Evolutionary conservation across 30 jellyfish, hydroid and myxozoan genomes (phyloP).

Genomic region (Sanderia malayensis): DNA sequence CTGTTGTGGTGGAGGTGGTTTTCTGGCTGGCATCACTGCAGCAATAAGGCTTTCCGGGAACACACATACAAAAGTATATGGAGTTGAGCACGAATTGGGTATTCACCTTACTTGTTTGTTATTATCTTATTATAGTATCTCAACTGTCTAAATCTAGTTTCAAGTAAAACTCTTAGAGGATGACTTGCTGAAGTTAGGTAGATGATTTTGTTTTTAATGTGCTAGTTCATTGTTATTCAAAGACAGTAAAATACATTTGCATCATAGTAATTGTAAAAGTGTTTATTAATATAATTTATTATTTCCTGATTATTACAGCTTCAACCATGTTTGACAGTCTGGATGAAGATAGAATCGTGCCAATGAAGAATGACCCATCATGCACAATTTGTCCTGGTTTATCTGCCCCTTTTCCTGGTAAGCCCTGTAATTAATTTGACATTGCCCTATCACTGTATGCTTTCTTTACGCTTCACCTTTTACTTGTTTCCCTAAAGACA

Average conservation of each 20-base stretch:
- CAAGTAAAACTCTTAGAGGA: no score
- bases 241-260: not conserved
- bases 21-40: constrained; percentile 86
- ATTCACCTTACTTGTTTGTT: constrained; percentile 7
- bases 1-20: constrained; percentile 99
- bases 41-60: constrained; percentile 78
- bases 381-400: constrained; percentile 89
- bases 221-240: no score
- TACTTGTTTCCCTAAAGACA: no score
- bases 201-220: no score
- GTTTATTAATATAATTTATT: no score
- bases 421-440: no score
- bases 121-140: not conserved
- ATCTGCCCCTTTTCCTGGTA: constrained; percentile 95
- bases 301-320: constrained; percentile 43
- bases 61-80: constrained; percentile 74
- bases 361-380: constrained; percentile 36
- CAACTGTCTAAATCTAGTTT: not conserved
- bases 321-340: constrained; percentile 87
- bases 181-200: not conserved
- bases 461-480: no score
- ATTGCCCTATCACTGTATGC: no score
- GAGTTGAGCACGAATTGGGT: constrained; percentile 91
- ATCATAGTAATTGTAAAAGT: not conserved
- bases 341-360: constrained; percentile 38